Base-by-base conservation (phyloP, 2,888 invertebrate species). In the Cryptocephalus moraei region DNA sequence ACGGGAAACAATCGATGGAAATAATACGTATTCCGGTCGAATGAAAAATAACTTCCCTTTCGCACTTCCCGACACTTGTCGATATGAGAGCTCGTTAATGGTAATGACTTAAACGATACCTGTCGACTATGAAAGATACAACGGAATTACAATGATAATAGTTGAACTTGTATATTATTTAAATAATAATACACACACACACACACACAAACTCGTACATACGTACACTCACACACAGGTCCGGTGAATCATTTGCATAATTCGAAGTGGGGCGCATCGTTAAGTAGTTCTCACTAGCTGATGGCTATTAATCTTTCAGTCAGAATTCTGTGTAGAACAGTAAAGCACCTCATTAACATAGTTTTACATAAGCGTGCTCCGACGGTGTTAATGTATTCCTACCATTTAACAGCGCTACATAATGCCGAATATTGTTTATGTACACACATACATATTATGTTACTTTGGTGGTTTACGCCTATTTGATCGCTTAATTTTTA, bases 301-400 rank as follows among this genome's bases (percentile, higher is more conserved):
- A 50, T 49, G 49, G 50, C 51, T 49, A 56, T 56, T 56, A 56
- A 56, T 56, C 56, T 55, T 55, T 52, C 44, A 50, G 50, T 52
- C 53, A 54, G 54, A 54, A 52, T 54, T 54, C 52, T 54, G 52
- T 54, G 54, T 53, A 48, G 56, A 56, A 55, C 54, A 55, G 56
- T 56, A 56, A 51, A 54, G 56, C 51, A 53, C 58, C 60, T 61
- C 53, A 63, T 63, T 63, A 60, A 58, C 63, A 62, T 63, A 62
- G 62, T 63, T 63, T 62, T 61, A 59, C 63, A 63, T 63, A 63
- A 62, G 63, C 61, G 63, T 63, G 63, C 62, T 53, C 56, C 54
- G 43, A 22, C 43, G 41, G 57, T 56, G 61, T 56, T 62, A 62
- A 62, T 62, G 52, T 60, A 62, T 62, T 61, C 62, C 56, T 52